phyloP scores from a whole-genome alignment of 2,888 invertebrate species.

The Melinaea menophilus region DNA sequence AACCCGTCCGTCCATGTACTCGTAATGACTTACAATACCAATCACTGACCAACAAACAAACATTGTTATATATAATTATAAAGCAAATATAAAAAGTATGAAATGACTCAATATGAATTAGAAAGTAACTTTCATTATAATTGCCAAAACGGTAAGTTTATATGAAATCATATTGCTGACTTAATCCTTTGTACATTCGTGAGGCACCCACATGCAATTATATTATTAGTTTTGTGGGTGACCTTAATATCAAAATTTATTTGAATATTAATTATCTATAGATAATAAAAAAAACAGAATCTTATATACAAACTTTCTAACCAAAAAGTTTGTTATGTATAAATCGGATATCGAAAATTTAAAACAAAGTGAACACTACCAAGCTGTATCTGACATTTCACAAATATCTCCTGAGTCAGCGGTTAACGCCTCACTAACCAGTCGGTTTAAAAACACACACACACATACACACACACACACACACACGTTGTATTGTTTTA shows the following conservation, averaged over 20 bases:
- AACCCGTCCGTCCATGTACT: too few species aligned
- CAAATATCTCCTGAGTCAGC: conserved; percentile 20
- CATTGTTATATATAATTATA: too few species aligned
- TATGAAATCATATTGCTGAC: conserved; percentile 25
- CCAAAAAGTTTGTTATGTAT: too few species aligned
- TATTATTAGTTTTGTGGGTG: conserved; percentile 7
- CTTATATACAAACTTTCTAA: too few species aligned
- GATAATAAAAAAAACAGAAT: background rate
- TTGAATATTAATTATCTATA: background rate
- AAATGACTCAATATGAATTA: conserved; percentile 10
- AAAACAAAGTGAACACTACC: conserved; percentile 1
- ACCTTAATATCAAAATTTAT: background rate
- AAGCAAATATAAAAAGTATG: too few species aligned
- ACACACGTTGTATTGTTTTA: too few species aligned
- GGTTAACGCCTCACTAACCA: conserved; percentile 6
- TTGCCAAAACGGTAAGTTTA: conserved; percentile 22
- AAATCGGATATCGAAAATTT: background rate
- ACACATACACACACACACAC: too few species aligned
- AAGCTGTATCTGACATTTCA: conserved; percentile 9
- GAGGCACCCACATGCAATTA: conserved; percentile 20
- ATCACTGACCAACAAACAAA: too few species aligned
- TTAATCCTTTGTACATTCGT: conserved; percentile 19
- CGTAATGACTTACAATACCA: too few species aligned
- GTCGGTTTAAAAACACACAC: too few species aligned
- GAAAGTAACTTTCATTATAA: conserved; percentile 27